A percentile compares a stretch with the other conserved stretches of the same genome.
These are phyloP conservation scores for Caligus rogercresseyi DNA, from an alignment of 1,140 invertebrate species.

Conservation along the genomic window DNA sequence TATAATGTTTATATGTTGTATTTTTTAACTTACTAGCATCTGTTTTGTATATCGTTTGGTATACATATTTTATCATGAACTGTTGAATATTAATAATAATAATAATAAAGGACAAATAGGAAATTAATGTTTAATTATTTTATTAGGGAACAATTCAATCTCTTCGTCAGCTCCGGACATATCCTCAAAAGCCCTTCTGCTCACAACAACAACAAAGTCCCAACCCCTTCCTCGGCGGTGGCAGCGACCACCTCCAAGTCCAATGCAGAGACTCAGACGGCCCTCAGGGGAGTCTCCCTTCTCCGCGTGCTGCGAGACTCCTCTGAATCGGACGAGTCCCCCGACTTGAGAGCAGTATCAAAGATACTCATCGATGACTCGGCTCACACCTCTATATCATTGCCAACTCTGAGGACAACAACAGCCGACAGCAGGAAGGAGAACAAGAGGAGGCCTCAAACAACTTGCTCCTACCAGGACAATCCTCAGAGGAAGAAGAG, in stretches of 20 bases:
- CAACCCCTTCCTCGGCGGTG: neutral
- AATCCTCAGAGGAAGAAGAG: neutral
- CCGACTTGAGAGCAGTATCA: neutral
- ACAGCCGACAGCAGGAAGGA: neutral
- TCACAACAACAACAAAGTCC: neutral
- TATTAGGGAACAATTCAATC: neutral
- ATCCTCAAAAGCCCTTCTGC: neutral
- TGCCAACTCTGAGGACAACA: neutral
- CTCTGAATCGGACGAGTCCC: neutral
- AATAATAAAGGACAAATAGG: neutral
- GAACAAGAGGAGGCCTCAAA: neutral
- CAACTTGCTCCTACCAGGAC: neutral
- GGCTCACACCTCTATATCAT: neutral
- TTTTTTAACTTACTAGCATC: too few species aligned
- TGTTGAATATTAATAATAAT: neutral
- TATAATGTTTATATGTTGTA: too few species aligned
- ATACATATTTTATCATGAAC: too few species aligned
- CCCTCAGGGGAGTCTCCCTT: neutral
- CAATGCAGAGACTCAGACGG: constrained; percentile 13
- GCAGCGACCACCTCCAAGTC: neutral
- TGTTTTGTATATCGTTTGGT: too few species aligned
- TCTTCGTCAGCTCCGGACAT: neutral
- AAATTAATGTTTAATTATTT: neutral
- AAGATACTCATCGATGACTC: neutral
- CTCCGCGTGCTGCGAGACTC: neutral